Evolutionary conservation across 2,888 invertebrate genomes (phyloP).

Genomic region (Osmoderma eremita): DNA sequence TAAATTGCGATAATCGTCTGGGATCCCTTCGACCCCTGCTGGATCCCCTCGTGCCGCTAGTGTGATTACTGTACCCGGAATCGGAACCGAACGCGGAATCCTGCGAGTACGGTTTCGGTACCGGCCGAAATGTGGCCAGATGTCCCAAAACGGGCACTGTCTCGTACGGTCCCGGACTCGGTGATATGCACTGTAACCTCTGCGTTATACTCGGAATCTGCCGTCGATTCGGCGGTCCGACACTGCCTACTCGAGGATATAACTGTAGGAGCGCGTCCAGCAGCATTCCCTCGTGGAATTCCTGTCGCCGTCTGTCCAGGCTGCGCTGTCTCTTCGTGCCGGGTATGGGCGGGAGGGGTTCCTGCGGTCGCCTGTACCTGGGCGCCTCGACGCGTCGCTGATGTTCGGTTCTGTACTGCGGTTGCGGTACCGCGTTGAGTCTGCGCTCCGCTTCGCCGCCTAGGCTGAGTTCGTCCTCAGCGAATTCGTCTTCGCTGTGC

Average conservation of each 20-base stretch:
- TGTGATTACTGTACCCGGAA: conserved; percentile 86
- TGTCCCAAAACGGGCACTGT: conserved; percentile 76
- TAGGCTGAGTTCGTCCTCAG: conserved; percentile 81
- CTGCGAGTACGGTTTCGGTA: conserved; percentile 73
- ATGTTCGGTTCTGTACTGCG: conserved; percentile 59
- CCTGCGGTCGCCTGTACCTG: conserved; percentile 71
- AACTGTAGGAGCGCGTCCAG: conserved; percentile 77
- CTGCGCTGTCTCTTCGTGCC: conserved; percentile 67
- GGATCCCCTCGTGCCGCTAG: conserved; percentile 68
- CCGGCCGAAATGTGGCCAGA: conserved; percentile 70
- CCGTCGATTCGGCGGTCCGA: conserved; percentile 64
- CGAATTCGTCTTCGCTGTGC: conserved; percentile 85
- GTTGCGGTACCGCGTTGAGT: conserved; percentile 61
- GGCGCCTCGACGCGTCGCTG: conserved; percentile 61
- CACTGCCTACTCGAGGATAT: conserved; percentile 78
- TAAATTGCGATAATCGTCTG: conserved; percentile 62
- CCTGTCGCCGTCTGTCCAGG: conserved; percentile 70
- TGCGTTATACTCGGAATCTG: conserved; percentile 63
- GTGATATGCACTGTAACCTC: conserved; percentile 61
- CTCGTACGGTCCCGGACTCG: conserved; percentile 69
- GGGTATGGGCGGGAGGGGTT: conserved; percentile 70
- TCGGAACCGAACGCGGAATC: conserved; percentile 86
- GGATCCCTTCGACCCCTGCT: conserved; percentile 60
- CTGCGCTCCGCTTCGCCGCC: conserved; percentile 63
- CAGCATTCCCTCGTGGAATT: conserved; percentile 84